Percentiles rank a stretch among this genome's conserved stretches.
phyloP scores from a whole-genome alignment of 2,797 vertebrate genomes.

The Acrossocheilus fasciatus region DNA sequence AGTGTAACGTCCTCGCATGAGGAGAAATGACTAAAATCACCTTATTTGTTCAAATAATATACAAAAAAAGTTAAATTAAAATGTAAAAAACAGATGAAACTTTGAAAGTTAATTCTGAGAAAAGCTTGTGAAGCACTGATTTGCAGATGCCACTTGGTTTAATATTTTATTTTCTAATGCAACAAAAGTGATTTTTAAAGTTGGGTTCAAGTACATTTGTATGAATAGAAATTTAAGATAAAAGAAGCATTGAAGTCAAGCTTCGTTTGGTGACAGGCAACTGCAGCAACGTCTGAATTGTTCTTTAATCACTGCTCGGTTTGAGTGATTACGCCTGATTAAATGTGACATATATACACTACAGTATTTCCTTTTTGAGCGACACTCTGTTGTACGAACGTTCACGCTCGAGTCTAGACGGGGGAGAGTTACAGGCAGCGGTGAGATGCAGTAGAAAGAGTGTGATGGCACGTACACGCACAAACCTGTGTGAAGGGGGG shows the following conservation, averaged over 20 bases:
- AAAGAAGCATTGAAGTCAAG: constrained; percentile 6
- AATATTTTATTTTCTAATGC: background rate
- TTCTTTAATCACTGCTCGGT: constrained; percentile 57
- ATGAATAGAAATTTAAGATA: background rate
- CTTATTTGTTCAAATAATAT: no score
- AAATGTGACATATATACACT: constrained; percentile 52
- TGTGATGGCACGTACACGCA: background rate
- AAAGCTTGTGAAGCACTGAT: background rate
- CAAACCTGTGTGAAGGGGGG: background rate
- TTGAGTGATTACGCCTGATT: constrained; percentile 59
- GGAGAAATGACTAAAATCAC: no score
- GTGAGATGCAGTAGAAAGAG: constrained; percentile 10
- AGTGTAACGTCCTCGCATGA: no score
- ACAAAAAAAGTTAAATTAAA: no score
- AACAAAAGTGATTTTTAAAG: background rate
- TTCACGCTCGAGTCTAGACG: constrained; percentile 27
- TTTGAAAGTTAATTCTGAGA: background rate
- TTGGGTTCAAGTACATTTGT: background rate
- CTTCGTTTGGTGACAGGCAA: constrained; percentile 44
- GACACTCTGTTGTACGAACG: constrained; percentile 15
- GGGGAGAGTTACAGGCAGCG: constrained; percentile 15
- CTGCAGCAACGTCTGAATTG: constrained; percentile 31
- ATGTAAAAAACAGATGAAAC: background rate
- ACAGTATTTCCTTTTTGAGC: constrained; percentile 32
- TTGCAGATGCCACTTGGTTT: background rate